These are phyloP conservation scores for Molorchus minor DNA, from an alignment of 2,888 invertebrate genomes.

Conservation along the genomic window DNA sequence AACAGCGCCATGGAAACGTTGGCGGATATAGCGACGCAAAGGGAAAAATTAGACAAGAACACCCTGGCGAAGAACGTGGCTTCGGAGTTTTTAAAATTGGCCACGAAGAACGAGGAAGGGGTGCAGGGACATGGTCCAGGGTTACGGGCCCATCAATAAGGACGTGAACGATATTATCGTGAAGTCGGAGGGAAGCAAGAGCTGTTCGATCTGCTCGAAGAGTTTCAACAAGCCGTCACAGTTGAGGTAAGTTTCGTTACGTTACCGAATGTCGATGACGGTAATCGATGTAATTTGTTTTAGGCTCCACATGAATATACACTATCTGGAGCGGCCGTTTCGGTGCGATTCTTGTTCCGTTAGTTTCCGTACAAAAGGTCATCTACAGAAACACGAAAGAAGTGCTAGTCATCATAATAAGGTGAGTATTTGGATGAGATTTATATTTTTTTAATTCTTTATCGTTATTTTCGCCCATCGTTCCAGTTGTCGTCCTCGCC, in stretches of 20 bases:
- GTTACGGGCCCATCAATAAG: conserved; percentile 46
- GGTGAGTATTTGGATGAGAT: conserved; percentile 69
- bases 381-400: conserved; percentile 91
- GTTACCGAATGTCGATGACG: background rate
- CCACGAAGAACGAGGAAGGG: conserved; percentile 60
- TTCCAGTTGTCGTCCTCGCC: conserved; percentile 64
- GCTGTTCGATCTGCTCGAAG: conserved; percentile 81
- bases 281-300: conserved; percentile 36
- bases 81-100: conserved; percentile 72
- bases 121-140: conserved; percentile 45
- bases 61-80: conserved; percentile 72
- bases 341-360: conserved; percentile 92
- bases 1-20: conserved; percentile 63
- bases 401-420: conserved; percentile 93
- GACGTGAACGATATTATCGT: conserved; percentile 60
- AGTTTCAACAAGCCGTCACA: conserved; percentile 92
- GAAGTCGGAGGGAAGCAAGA: conserved; percentile 62
- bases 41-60: conserved; percentile 61
- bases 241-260: conserved; percentile 65
- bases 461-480: conserved; percentile 11
- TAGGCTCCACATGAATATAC: conserved; percentile 90
- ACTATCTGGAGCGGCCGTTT: conserved; percentile 92
- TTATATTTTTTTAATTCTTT: conserved; percentile 12
- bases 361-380: conserved; percentile 89
- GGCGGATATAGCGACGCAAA: conserved; percentile 62